These are phyloP conservation scores for Mesorhabditis belari DNA, from an alignment of 2,888 invertebrate genomes.

Conservation along the genomic window DNA sequence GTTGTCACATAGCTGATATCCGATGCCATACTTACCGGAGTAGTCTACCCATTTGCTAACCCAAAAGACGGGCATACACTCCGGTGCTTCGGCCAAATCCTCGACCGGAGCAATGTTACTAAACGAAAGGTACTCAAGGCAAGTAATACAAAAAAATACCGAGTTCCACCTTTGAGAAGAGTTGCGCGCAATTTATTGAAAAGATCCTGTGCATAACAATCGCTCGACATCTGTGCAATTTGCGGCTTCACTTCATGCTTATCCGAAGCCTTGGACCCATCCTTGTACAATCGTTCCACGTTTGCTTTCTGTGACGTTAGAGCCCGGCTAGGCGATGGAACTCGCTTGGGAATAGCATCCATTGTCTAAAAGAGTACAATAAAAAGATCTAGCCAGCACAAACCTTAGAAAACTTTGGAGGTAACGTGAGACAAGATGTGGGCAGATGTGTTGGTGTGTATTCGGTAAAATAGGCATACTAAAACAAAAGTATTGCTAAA, in stretches of 20 bases:
- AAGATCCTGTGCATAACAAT: neutral
- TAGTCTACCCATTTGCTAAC: slow-evolving; percentile 99
- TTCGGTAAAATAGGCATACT: slow-evolving; percentile 57
- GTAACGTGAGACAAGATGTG: slow-evolving; percentile 84
- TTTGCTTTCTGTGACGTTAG: too few relatives aligned
- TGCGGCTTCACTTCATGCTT: too few relatives aligned
- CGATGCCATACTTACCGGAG: slow-evolving; percentile 98
- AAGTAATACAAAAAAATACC: neutral
- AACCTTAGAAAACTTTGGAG: too few relatives aligned
- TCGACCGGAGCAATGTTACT: slow-evolving; percentile 40
- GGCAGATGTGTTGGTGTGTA: slow-evolving; percentile 79
- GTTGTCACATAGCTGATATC: slow-evolving; percentile 95
- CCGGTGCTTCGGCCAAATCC: slow-evolving; percentile 89
- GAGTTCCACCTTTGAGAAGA: neutral
- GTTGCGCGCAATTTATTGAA: neutral
- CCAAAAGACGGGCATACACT: slow-evolving; percentile 90
- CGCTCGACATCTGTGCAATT: too few relatives aligned
- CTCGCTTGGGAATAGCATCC: too few relatives aligned
- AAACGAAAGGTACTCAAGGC: too few relatives aligned
- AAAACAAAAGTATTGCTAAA: neutral
- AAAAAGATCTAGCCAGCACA: too few relatives aligned
- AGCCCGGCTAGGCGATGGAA: too few relatives aligned
- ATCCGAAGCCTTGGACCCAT: too few relatives aligned
- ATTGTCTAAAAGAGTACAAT: too few relatives aligned
- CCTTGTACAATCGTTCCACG: too few relatives aligned